phyloP scores from a whole-genome alignment of 2,113 vertebrate species.

The Triplophysa siluroides region DNA sequence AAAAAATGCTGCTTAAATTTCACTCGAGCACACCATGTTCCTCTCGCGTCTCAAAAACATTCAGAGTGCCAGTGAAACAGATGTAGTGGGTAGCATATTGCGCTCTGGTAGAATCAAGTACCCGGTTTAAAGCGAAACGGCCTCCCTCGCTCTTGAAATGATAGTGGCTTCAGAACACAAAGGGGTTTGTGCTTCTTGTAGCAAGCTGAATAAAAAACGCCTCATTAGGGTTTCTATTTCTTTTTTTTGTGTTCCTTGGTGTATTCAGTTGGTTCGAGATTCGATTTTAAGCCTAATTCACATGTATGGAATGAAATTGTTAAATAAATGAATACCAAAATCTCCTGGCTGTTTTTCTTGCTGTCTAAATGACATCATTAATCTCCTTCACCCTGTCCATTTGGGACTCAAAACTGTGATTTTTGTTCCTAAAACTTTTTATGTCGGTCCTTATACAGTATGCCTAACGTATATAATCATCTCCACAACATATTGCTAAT shows the following conservation, averaged over 20 bases:
- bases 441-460: no score
- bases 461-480: no score
- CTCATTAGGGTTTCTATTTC: conserved; percentile 62
- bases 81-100: conserved; percentile 10
- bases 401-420: no score
- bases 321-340: conserved; percentile 74
- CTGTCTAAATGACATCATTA: not conserved
- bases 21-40: conserved; percentile 11
- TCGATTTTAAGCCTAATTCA: conserved; percentile 69
- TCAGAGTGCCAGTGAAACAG: conserved; percentile 16
- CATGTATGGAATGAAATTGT: conserved; percentile 73
- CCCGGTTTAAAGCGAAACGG: conserved; percentile 29
- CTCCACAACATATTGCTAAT: not conserved
- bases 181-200: conserved; percentile 56
- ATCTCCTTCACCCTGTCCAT: no score
- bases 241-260: conserved; percentile 63
- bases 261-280: conserved; percentile 57
- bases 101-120: conserved; percentile 29
- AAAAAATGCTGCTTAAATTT: conserved; percentile 7
- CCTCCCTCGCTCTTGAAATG: conserved; percentile 57
- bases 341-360: conserved; percentile 50
- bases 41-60: not conserved
- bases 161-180: conserved; percentile 54
- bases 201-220: conserved; percentile 58
- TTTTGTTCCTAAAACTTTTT: no score